phyloP scores from a whole-genome alignment of 2,888 invertebrate genomes.

The Tetrapedia diversipes region DNA sequence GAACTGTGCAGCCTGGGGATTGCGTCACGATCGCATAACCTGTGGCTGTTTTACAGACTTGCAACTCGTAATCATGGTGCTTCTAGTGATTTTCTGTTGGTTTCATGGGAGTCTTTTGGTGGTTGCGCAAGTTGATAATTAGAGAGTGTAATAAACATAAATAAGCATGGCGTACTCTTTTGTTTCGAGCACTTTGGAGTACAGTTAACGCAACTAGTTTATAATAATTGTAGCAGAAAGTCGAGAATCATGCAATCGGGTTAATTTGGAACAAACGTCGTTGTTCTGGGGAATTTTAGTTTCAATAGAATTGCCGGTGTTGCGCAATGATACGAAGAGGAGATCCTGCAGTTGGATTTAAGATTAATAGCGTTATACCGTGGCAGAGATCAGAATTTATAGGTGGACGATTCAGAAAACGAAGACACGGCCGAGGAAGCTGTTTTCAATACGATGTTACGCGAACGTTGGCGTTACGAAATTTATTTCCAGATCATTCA shows the following conservation, averaged over 20 bases:
- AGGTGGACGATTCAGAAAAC: background rate
- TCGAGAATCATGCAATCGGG: background rate
- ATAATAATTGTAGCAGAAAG: conserved; percentile 9
- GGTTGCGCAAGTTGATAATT: background rate
- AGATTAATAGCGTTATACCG: too few species aligned
- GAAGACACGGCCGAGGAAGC: background rate
- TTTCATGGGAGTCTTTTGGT: background rate
- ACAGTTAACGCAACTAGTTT: background rate
- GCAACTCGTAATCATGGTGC: background rate
- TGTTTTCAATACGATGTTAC: background rate
- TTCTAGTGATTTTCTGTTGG: too few species aligned
- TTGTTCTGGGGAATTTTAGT: background rate
- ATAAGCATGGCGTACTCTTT: background rate
- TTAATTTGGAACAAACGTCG: background rate
- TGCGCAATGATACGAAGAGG: background rate
- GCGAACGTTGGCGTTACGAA: conserved; percentile 2
- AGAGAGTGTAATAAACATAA: background rate
- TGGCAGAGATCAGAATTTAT: background rate
- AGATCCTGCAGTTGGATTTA: background rate
- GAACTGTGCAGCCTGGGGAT: conserved; percentile 24
- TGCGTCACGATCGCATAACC: conserved; percentile 42
- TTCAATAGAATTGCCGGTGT: background rate
- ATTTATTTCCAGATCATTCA: conserved; percentile 13
- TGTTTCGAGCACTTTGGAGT: background rate
- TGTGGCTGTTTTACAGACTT: conserved; percentile 20